phyloP scores from a whole-genome alignment of 1,140 invertebrate species.

The Aphaenogaster floridana region DNA sequence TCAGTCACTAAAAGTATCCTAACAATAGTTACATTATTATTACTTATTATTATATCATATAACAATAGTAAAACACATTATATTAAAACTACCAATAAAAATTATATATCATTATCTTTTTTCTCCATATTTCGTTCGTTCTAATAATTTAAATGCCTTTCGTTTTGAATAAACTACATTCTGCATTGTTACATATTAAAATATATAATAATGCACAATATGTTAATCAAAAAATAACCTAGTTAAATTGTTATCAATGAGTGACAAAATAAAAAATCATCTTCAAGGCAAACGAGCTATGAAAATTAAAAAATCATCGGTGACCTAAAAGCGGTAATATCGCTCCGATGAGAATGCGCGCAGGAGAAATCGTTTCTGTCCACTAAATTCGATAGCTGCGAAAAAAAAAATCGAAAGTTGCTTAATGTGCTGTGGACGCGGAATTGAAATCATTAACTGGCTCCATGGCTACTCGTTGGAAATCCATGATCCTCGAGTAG shows the following conservation, averaged over 20 bases:
- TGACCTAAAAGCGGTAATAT: slow-evolving; percentile 33
- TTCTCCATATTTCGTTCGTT: not conserved
- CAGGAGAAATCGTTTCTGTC: slow-evolving; percentile 57
- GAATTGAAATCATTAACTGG: slow-evolving; percentile 32
- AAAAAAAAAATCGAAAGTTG: slow-evolving; percentile 49
- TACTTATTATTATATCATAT: not conserved
- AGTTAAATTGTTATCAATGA: not conserved
- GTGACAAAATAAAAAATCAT: slow-evolving; percentile 2
- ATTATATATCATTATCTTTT: not conserved
- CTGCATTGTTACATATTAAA: not conserved
- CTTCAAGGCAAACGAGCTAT: not conserved
- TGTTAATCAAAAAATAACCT: not conserved
- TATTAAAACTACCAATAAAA: not conserved
- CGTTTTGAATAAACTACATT: not conserved
- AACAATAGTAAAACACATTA: not conserved
- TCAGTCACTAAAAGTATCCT: not conserved
- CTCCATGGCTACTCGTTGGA: slow-evolving; percentile 20
- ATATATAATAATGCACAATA: not conserved
- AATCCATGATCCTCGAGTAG: slow-evolving; percentile 16
- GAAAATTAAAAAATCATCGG: slow-evolving; percentile 23
- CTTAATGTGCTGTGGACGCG: not conserved
- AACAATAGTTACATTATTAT: not conserved
- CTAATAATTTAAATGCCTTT: not conserved
- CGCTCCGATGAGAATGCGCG: not conserved
- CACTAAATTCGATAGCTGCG: slow-evolving; percentile 33